Evolutionary conservation across 2,797 vertebrate genomes (phyloP).

Genomic region (Chromis chromis): DNA sequence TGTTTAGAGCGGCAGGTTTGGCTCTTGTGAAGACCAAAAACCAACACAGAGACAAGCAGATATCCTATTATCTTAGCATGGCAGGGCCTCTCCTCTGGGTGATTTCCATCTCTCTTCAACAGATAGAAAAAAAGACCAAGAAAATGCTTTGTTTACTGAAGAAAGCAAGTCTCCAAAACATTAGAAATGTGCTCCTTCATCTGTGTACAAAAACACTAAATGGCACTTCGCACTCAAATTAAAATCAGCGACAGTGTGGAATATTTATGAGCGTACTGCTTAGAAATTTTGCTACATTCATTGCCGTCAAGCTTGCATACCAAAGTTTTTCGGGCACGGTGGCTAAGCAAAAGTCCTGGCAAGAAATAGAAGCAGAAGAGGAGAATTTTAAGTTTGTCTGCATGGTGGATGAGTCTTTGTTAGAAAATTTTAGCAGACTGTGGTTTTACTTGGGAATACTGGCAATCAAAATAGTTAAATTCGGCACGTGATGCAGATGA

Average conservation of each 20-base stretch:
- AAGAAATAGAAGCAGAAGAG: slow-evolving; percentile 16
- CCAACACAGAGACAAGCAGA: slow-evolving; percentile 46
- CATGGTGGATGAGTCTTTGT: not conserved
- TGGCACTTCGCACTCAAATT: slow-evolving; percentile 69
- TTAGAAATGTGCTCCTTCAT: slow-evolving; percentile 55
- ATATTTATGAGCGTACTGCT: slow-evolving; percentile 61
- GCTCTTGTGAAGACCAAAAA: slow-evolving; percentile 65
- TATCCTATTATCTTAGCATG: slow-evolving; percentile 66
- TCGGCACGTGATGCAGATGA: not conserved
- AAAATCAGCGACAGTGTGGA: slow-evolving; percentile 60
- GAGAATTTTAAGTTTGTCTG: slow-evolving; percentile 18
- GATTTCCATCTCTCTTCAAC: slow-evolving; percentile 64
- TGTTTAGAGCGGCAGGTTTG: slow-evolving; percentile 73
- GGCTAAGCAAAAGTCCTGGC: slow-evolving; percentile 30
- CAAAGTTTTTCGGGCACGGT: slow-evolving; percentile 41
- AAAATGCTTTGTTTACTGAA: slow-evolving; percentile 64
- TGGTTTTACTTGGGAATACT: not conserved
- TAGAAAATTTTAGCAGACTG: slow-evolving; percentile 16
- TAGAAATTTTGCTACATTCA: slow-evolving; percentile 39
- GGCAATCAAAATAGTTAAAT: not conserved
- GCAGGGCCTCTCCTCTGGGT: slow-evolving; percentile 58
- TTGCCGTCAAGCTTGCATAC: slow-evolving; percentile 32
- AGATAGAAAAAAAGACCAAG: slow-evolving; percentile 30
- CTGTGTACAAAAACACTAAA: slow-evolving; percentile 60
- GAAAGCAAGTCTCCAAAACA: slow-evolving; percentile 49